phyloP scores from a whole-genome alignment of 2,888 invertebrate genomes.

The Rhamphomyia laevipes region DNA sequence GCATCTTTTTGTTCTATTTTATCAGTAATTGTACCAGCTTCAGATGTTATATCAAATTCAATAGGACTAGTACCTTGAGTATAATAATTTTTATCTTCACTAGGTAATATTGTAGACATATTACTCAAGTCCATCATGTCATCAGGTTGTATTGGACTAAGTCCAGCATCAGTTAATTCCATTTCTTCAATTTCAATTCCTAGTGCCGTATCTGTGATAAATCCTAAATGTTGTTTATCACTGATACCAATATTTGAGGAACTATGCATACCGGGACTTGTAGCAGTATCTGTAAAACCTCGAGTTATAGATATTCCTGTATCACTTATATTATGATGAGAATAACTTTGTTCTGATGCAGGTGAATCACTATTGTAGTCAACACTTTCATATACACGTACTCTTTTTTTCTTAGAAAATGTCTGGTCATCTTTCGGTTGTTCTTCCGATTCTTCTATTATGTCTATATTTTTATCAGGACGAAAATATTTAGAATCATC shows the following conservation, averaged over 20 bases:
- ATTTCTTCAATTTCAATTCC: constrained; percentile 39
- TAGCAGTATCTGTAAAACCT: constrained; percentile 36
- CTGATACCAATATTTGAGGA: constrained; percentile 20
- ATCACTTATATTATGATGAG: constrained; percentile 41
- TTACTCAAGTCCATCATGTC: constrained; percentile 31
- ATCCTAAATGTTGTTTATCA: constrained; percentile 22
- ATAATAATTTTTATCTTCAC: constrained; percentile 24
- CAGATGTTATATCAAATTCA: constrained; percentile 41
- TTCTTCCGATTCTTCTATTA: constrained; percentile 14
- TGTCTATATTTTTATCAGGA: constrained; percentile 12
- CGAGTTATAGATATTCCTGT: constrained; percentile 44
- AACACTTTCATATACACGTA: constrained; percentile 40
- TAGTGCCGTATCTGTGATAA: constrained; percentile 38
- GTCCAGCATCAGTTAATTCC: constrained; percentile 43
- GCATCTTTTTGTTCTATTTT: constrained; percentile 42
- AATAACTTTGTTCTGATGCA: constrained; percentile 39
- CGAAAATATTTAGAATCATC: constrained; percentile 25
- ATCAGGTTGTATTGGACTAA: constrained; percentile 45
- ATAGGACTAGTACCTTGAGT: constrained; percentile 40
- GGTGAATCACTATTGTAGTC: constrained; percentile 36
- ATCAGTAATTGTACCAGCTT: constrained; percentile 42
- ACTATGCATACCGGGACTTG: constrained; percentile 37
- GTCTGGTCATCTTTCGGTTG: constrained; percentile 37
- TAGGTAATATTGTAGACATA: constrained; percentile 30
- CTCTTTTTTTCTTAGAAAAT: constrained; percentile 41